Evolutionary conservation across 2,888 invertebrate species (phyloP).

Genomic region (Raillietiella orientalis): DNA sequence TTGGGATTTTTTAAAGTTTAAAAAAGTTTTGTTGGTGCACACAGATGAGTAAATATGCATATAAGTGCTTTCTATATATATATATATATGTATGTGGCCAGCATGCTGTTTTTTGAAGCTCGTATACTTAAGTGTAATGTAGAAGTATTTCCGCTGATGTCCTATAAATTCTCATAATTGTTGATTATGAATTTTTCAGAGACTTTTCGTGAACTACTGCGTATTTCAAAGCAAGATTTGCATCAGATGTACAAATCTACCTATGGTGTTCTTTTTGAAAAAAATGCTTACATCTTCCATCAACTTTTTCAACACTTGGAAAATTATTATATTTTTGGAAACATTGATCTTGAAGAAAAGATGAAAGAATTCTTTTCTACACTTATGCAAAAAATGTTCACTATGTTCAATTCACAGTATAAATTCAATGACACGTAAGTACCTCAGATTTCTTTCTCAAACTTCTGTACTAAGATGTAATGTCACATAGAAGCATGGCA

Average conservation of each 20-base stretch:
- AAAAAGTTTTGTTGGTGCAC: no score
- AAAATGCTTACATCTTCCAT: constrained; percentile 68
- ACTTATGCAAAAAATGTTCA: constrained; percentile 83
- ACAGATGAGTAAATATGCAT: no score
- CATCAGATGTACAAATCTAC: constrained; percentile 84
- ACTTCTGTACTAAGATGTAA: no score
- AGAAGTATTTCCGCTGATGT: no score
- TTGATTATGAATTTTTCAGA: constrained; percentile 23
- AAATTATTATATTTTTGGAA: constrained; percentile 52
- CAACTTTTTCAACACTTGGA: constrained; percentile 66
- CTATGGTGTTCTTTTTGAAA: constrained; percentile 77
- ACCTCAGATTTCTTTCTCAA: not conserved
- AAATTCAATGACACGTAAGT: constrained; percentile 43
- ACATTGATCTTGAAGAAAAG: constrained; percentile 46
- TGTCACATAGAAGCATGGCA: no score
- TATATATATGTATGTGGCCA: no score
- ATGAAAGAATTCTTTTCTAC: constrained; percentile 77
- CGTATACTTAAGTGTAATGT: no score
- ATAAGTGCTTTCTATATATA: no score
- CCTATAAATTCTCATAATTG: not conserved
- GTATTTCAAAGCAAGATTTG: constrained; percentile 49
- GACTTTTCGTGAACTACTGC: constrained; percentile 52
- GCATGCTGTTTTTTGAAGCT: no score
- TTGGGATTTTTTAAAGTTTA: no score
- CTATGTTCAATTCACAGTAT: constrained; percentile 73